Evolutionary conservation across 2,888 invertebrate genomes (phyloP), one percentile per base, ranked within the genome.

Genomic region (Arge pagana): DNA sequence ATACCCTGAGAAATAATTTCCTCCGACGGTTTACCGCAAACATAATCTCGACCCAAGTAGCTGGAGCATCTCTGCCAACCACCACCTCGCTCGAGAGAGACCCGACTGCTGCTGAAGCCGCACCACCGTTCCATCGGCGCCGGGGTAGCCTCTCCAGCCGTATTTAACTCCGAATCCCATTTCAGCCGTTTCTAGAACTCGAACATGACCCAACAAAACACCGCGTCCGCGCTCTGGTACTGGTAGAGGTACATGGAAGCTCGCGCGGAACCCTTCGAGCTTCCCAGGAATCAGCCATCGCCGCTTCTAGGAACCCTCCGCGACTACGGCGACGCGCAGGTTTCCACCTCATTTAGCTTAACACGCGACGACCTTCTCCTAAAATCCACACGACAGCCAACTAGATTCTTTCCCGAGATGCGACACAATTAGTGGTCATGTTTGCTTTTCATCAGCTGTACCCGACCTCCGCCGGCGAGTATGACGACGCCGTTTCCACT

Each of bases 381-480:
- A 45, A 35, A 45, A 45, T 45, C 23, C 23, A 45, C 45, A 33
- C 10, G 28, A 26, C 33, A 45, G n/a, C n/a, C n/a, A n/a, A n/a
- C n/a, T n/a, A n/a, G 33, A 45, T 33, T 50, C 16, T 50, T 50
- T 43, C 18, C 31, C 7, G 21, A 19, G 30, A 6, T 13, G 19
- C 48, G 37, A 42, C 43, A 33, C 24, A 42, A 42, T 41, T 42
- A 41, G 41, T 26, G 11, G 26, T 24, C 50, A 42, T 50, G 50
- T 50, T 50, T 50, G 42, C 50, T 50, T 50, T 50, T 50, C 50
- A 50, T 50, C 50, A 50, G 26, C 42, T 42, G 39, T n/a, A n/a
- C n/a, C n/a, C n/a, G n/a, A n/a, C n/a, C n/a, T n/a, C n/a, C n/a
- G n/a, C n/a, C n/a, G n/a, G n/a, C n/a, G n/a, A n/a, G n/a, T n/a